Percentiles rank a stretch among this genome's conserved stretches.
Evolutionary conservation across 2,888 invertebrate species (phyloP).

Genomic region (Sphecodes monilicornis): DNA sequence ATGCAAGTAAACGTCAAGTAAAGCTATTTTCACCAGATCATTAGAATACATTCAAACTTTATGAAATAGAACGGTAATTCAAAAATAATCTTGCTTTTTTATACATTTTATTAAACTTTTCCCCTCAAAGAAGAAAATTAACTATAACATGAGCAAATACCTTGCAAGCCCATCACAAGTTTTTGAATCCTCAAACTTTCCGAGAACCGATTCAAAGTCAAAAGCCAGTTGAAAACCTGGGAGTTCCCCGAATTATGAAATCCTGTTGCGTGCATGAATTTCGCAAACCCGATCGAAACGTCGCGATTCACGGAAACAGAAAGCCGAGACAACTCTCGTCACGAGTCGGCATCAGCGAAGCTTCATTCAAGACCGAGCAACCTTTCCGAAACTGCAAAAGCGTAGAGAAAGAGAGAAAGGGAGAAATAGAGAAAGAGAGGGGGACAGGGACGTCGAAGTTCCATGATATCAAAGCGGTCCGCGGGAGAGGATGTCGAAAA

Average conservation of each 20-base stretch:
- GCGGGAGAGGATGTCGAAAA: constrained; percentile 18
- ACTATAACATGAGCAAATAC: background rate
- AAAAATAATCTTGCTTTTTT: too few species aligned
- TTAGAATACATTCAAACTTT: too few species aligned
- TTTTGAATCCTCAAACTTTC: background rate
- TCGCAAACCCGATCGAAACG: background rate
- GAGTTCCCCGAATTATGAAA: background rate
- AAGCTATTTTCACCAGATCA: too few species aligned
- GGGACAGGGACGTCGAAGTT: background rate
- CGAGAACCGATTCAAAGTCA: background rate
- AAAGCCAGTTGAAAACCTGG: background rate
- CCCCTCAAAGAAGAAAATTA: background rate
- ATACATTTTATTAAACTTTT: too few species aligned
- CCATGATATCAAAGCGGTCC: constrained; percentile 31
- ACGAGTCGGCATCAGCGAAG: background rate
- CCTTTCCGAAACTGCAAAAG: background rate
- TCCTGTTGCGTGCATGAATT: constrained; percentile 5
- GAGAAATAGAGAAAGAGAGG: too few species aligned
- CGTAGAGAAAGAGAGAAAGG: background rate
- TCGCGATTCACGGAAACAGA: background rate
- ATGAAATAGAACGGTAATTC: too few species aligned
- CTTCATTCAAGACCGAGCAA: background rate
- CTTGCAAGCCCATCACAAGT: background rate
- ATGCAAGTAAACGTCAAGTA: too few species aligned
- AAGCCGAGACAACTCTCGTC: background rate